Conservation (phyloP, 2,797 vertebrate genomes). For the Mormyrops boulengeri region DNA sequence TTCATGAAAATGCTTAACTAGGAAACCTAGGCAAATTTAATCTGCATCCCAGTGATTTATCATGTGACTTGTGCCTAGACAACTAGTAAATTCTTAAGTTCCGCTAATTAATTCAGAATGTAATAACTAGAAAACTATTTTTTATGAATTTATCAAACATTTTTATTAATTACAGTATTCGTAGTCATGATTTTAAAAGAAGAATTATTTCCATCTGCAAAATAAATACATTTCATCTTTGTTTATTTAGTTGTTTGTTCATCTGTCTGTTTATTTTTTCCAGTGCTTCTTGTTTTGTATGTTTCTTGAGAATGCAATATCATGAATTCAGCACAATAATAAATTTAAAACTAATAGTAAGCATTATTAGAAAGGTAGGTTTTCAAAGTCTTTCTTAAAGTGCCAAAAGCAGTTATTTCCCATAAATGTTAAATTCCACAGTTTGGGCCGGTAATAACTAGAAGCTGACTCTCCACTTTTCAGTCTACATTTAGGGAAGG, state of each 20-base stretch:
- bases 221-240: neutral
- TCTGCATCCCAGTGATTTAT: neutral
- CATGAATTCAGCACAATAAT: neutral
- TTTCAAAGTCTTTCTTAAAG: neutral
- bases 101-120: neutral
- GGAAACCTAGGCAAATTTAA: neutral
- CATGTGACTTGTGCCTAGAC: neutral
- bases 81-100: neutral
- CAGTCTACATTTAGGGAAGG: neutral
- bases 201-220: neutral
- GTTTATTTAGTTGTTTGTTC: neutral
- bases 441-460: neutral
- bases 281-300: neutral
- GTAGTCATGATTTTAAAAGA: neutral
- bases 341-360: neutral
- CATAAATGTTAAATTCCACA: neutral
- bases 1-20: neutral
- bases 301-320: neutral
- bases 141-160: neutral
- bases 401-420: neutral
- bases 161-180: neutral
- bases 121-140: neutral
- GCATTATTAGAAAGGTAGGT: neutral
- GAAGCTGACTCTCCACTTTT: neutral
- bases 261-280: neutral